These are phyloP conservation scores for Lordiphosa stackelbergi DNA, from an alignment of 1,140 invertebrate species.

Conservation along the genomic window DNA sequence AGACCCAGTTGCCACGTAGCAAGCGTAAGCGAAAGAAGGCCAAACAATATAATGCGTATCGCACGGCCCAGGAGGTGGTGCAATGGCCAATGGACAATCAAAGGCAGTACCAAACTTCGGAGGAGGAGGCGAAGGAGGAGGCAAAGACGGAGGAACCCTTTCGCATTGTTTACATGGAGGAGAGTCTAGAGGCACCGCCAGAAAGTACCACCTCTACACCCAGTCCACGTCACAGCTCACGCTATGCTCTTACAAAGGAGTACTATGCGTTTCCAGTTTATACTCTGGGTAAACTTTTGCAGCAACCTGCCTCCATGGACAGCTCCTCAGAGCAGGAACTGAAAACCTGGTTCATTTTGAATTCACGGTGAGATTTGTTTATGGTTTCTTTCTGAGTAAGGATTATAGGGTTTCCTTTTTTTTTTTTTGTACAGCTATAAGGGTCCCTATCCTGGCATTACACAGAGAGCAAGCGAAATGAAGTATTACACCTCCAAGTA, in stretches of 20 bases:
- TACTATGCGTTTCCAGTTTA: slow-evolving; percentile 68
- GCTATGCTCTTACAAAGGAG: slow-evolving; percentile 47
- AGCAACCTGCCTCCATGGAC: slow-evolving; percentile 9
- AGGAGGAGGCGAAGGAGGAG: slow-evolving; percentile 6
- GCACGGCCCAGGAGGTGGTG: slow-evolving; percentile 63
- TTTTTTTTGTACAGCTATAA: slow-evolving; percentile 45
- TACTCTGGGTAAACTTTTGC: slow-evolving; percentile 59
- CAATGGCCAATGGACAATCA: no score
- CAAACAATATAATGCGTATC: slow-evolving; percentile 62
- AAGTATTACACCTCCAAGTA: slow-evolving; percentile 66
- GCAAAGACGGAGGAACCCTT: slow-evolving; percentile 11
- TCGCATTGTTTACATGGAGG: slow-evolving; percentile 61
- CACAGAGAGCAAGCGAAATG: no score
- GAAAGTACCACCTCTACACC: background rate
- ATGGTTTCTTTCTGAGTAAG: background rate
- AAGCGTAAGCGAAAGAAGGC: slow-evolving; percentile 49
- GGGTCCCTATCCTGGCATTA: slow-evolving; percentile 32
- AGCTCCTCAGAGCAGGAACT: slow-evolving; percentile 17
- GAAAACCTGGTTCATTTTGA: slow-evolving; percentile 67
- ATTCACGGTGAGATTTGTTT: slow-evolving; percentile 51
- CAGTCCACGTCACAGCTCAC: slow-evolving; percentile 46
- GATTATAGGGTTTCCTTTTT: no score
- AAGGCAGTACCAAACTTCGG: no score
- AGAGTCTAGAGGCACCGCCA: slow-evolving; percentile 47
- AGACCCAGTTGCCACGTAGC: slow-evolving; percentile 37